Evolutionary conservation across 2,888 invertebrate genomes (phyloP).

Genomic region (Meteorus colon): DNA sequence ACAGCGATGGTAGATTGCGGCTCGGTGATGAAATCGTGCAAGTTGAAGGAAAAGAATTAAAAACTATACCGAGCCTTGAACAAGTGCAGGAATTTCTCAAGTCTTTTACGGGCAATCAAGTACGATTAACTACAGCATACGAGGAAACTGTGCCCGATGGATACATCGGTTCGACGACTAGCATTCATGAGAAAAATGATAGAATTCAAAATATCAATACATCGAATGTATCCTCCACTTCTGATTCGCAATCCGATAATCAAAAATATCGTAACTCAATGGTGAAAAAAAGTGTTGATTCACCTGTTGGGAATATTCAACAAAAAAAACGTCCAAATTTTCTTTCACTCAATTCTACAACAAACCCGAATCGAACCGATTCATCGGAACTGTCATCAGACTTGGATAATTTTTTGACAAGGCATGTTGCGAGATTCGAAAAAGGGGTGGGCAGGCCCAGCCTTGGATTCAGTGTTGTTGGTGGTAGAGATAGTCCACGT

Average conservation of each 20-base stretch:
- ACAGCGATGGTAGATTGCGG: constrained; percentile 85
- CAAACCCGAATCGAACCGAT: constrained; percentile 56
- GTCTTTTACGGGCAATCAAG: constrained; percentile 65
- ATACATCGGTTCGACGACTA: constrained; percentile 54
- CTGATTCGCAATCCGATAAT: constrained; percentile 41
- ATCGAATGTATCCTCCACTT: constrained; percentile 57
- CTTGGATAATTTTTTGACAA: constrained; percentile 63
- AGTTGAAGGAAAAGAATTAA: constrained; percentile 87
- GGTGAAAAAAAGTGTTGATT: constrained; percentile 27
- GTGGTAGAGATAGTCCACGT: constrained; percentile 77
- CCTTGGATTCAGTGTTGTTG: constrained; percentile 79
- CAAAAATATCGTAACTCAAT: constrained; percentile 33
- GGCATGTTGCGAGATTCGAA: constrained; percentile 69
- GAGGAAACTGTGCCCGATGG: constrained; percentile 69
- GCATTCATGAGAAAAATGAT: constrained; percentile 60
- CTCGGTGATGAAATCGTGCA: constrained; percentile 93
- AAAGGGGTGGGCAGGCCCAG: constrained; percentile 78
- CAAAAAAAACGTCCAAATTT: constrained; percentile 64
- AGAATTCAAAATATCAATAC: constrained; percentile 64
- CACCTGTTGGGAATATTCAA: constrained; percentile 35
- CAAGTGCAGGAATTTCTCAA: constrained; percentile 69
- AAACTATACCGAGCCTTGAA: constrained; percentile 76
- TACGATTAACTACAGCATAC: constrained; percentile 67
- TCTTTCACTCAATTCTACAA: constrained; percentile 59
- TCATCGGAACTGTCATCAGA: constrained; percentile 58